phyloP scores from a whole-genome alignment of 2,797 vertebrate genomes.

The Chelidonichthys spinosus region DNA sequence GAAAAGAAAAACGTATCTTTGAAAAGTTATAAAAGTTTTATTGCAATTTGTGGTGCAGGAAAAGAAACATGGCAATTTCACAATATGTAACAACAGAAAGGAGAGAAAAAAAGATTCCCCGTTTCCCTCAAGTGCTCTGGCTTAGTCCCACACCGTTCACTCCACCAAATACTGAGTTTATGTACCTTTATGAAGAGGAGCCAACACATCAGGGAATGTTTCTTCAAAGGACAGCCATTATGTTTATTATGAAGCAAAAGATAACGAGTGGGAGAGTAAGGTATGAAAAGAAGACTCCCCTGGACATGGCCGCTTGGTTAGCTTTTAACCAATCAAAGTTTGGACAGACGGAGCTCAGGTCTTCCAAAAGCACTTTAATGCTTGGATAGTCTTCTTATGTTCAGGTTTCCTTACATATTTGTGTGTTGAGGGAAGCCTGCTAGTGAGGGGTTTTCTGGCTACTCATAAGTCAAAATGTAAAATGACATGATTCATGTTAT shows the following conservation, averaged over 20 bases:
- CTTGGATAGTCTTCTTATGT: background rate
- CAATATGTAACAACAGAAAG: slow-evolving; percentile 37
- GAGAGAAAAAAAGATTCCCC: slow-evolving; percentile 2
- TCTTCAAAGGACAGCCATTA: background rate
- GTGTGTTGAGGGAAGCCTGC: background rate
- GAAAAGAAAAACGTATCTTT: slow-evolving; percentile 43
- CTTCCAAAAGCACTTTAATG: slow-evolving; percentile 6
- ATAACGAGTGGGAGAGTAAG: background rate
- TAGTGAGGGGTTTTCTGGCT: background rate
- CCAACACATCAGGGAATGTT: slow-evolving; percentile 42
- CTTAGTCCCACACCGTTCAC: slow-evolving; percentile 25
- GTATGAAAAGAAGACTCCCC: background rate
- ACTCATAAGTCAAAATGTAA: slow-evolving; percentile 4
- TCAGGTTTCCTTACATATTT: background rate
- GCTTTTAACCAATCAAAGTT: background rate
- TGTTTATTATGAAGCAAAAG: background rate
- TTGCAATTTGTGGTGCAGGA: slow-evolving; percentile 74
- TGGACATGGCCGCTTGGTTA: background rate
- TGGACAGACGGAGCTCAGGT: background rate
- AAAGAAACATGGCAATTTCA: slow-evolving; percentile 54
- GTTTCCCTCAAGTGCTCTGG: slow-evolving; percentile 22
- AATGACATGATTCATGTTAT: slow-evolving; percentile 1
- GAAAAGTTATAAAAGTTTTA: slow-evolving; percentile 85
- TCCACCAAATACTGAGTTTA: slow-evolving; percentile 14
- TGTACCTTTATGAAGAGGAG: slow-evolving; percentile 36